Conservation (phyloP, 2,113 vertebrate genomes). For the Peromyscus californicus region DNA sequence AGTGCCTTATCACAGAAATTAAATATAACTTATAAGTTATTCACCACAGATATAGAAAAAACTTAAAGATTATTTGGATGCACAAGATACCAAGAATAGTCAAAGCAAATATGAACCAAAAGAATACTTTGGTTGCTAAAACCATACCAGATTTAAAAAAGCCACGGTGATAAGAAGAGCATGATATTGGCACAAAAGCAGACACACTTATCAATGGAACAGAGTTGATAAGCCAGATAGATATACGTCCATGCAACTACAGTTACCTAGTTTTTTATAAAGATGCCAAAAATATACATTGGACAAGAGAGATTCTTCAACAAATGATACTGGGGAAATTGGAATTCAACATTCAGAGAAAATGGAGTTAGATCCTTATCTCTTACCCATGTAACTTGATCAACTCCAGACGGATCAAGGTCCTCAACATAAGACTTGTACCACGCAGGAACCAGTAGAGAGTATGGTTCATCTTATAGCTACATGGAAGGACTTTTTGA, state of each 20-base stretch:
- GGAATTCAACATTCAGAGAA: not conserved
- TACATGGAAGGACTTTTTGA: not conserved
- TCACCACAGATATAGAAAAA: not conserved
- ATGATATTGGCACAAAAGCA: not conserved
- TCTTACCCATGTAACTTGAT: not conserved
- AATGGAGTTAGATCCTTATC: not conserved
- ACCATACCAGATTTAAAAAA: too few species aligned
- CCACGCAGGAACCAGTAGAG: not conserved
- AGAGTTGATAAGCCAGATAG: not conserved
- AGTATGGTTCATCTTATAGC: not conserved
- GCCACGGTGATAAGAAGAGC: not conserved
- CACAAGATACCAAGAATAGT: not conserved
- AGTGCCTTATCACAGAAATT: not conserved
- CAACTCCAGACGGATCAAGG: not conserved
- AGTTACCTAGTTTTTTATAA: not conserved
- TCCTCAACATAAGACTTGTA: not conserved
- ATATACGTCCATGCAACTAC: not conserved
- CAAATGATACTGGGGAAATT: not conserved
- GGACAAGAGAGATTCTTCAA: not conserved
- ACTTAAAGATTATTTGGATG: not conserved
- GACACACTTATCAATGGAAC: not conserved
- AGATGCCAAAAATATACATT: not conserved
- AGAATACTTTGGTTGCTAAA: not conserved
- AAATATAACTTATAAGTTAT: not conserved
- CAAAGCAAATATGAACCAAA: not conserved